Evolutionary conservation across 1,140 invertebrate species (phyloP), one percentile per base, ranked within the genome.

Genomic region (Nylanderia fulva): DNA sequence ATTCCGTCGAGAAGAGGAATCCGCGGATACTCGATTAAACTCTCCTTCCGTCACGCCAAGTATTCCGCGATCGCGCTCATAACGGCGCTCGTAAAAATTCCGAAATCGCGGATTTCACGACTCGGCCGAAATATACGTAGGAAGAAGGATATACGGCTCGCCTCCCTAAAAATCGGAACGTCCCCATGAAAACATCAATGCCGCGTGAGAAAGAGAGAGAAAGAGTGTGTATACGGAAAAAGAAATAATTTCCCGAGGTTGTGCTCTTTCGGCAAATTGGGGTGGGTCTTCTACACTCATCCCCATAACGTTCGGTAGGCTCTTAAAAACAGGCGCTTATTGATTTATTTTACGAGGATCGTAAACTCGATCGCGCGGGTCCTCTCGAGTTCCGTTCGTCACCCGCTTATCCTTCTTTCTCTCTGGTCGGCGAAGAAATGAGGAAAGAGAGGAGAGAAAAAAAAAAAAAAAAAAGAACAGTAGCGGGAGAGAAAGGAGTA

Each of bases 311-410:
- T 33, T 80, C 66, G 77, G 66, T 71, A 72, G 77, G 77, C 66
- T 68, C 77, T 82, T 82, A 82, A 82, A n/a, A 82, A 82, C 77
- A 82, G 77, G 77, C 76, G 61, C 66, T 82, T 83, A 89, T 89
- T 86, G 88, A 89, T 89, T 89, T 88, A 89, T 88, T 89, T 89
- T 89, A 89, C 77, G 88, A 89, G 45, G 84, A 85, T 89, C 88
- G 87, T 88, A 89, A 89, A 88, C 45, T 84, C 66, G 87, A 89
- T 88, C 88, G 84, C 88, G 84, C 15, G 15, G 15, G 48, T 56
- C 52, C 66, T 82, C 69, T 72, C 69, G 77, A n/a, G n/a, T n/a
- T n/a, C n/a, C n/a, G n/a, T n/a, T n/a, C 69, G 86, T 85, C 74
- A 88, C 29, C 39, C 8, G 39, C 39, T 42, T 8, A 52, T 54